Evolutionary conservation across 2,113 vertebrate genomes (phyloP), one percentile per base, ranked within the genome.

Genomic region (Sardina pilchardus): DNA sequence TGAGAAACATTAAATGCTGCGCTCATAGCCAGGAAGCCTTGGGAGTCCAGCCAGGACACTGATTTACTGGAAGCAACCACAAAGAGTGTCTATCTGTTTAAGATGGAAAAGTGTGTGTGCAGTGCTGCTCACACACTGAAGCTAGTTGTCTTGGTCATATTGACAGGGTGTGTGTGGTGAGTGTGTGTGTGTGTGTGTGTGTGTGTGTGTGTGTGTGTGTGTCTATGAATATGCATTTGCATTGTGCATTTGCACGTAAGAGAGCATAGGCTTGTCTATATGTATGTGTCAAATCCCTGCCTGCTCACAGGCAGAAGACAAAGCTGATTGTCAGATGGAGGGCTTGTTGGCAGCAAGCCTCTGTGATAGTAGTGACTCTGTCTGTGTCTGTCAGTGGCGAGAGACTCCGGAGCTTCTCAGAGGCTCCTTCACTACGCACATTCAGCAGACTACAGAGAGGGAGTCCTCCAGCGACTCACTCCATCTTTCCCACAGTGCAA

Each of bases 131-230:
- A 5, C 1, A 16, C 34, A 36, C 71, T 17, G 71, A 14, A 78
- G 16, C 9, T 78, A 1, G 30, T 17, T 78, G 71, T 71, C 3
- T 71, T 0, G 30, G 63, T 78, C 2, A 16, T 30, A 26, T 10
- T 71, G 63, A 26, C 0, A 0, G 26, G 5, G 71, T 78, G 71
- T 14, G 30, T 78, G 71, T 78, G 71, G 9, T 78, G 34, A 39
- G 71, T 78, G 71, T 78, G 71, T 78, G 30, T 78, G 71, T 78
- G 14, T 36, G 30, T 36, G 67, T 75, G 67, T 36, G 67, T 75
- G 67, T 75, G 67, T 75, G 26, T 75, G 67, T 75, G 67, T 34
- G 30, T 75, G 56, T 63, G 3, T n/a, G 56, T 26, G 56, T 63
- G 59, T 63, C 21, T n/a, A 9, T 63, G 56, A 3, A 9, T 63